A percentile compares a stretch with the other conserved stretches of the same genome.
These are phyloP conservation scores for Pedionomus torquatus DNA, from an alignment of 2,113 vertebrate genomes.

Conservation along the genomic window DNA sequence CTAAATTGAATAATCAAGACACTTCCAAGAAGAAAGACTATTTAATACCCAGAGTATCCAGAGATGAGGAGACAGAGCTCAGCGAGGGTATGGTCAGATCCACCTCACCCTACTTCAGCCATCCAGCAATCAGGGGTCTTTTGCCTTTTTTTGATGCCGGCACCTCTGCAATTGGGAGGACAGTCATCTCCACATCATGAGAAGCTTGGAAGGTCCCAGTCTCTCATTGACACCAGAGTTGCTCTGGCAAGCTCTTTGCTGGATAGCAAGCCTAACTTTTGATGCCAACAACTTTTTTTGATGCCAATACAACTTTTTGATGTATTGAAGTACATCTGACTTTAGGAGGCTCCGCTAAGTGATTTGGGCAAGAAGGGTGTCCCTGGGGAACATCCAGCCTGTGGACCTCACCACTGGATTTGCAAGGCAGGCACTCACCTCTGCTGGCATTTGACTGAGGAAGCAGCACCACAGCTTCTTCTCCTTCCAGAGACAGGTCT, in stretches of 20 bases:
- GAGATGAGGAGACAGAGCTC: background rate
- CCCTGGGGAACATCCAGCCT: background rate
- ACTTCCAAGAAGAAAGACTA: background rate
- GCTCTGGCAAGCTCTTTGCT: background rate
- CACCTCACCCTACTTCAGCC: background rate
- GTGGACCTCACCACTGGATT: fast-evolving
- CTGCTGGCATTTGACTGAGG: background rate
- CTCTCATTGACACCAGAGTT: background rate
- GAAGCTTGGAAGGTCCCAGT: background rate
- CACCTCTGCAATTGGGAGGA: background rate
- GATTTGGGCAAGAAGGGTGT: background rate
- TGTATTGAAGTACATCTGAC: background rate
- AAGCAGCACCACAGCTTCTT: background rate
- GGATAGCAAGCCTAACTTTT: background rate
- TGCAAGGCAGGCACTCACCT: background rate
- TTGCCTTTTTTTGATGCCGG: background rate
- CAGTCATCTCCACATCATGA: background rate
- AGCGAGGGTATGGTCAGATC: background rate
- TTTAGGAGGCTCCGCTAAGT: background rate
- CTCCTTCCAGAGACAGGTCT: background rate
- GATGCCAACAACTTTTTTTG: background rate
- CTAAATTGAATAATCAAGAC: background rate
- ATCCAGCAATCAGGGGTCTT: no score
- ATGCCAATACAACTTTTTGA: background rate
- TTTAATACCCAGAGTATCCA: background rate